Conservation (phyloP, 2,888 invertebrate species). For the Ephialtes manifestator region DNA sequence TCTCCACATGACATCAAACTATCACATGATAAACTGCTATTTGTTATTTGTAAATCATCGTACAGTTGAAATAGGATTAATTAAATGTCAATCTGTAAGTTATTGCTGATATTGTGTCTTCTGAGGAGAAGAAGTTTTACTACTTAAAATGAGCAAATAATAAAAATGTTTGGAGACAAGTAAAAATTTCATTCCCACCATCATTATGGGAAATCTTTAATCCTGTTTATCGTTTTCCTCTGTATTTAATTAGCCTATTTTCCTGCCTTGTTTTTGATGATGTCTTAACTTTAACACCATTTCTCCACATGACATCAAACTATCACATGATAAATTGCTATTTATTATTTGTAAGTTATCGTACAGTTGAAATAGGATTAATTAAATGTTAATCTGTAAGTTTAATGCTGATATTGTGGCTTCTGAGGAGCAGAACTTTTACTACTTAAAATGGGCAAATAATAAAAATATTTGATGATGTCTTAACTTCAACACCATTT, state of each 20-base stretch:
- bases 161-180: background rate
- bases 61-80: background rate
- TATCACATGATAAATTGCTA: background rate
- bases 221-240: conserved; percentile 11
- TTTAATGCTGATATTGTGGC: background rate
- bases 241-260: background rate
- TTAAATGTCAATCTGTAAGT: too few species aligned
- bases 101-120: too few species aligned
- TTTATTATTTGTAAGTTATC: background rate
- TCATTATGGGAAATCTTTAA: conserved; percentile 24
- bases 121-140: background rate
- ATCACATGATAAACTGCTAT: background rate
- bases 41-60: background rate
- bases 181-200: background rate
- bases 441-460: background rate
- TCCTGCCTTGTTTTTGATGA: background rate
- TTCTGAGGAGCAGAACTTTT: background rate
- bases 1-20: background rate
- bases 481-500: background rate
- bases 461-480: background rate
- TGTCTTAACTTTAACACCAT: background rate
- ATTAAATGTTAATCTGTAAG: background rate
- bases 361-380: background rate
- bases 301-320: background rate
- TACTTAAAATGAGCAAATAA: background rate